Evolutionary conservation across 2,797 vertebrate genomes (phyloP), one percentile per base, ranked within the genome.

Genomic region (Notolepis coatsorum): DNA sequence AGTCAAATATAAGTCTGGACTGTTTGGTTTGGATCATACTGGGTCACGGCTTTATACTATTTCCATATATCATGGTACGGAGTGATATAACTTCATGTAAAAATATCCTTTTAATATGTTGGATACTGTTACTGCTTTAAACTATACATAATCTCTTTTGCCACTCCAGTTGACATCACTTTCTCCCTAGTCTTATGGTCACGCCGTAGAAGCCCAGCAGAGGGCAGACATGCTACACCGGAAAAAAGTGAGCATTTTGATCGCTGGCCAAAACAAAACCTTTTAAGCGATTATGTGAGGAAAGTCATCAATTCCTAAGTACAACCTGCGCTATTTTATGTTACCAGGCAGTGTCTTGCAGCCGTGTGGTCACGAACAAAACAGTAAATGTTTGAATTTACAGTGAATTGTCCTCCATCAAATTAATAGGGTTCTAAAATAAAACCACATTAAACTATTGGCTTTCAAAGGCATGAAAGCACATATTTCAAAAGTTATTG

Each of bases 151-250:
- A n/a, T n/a, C n/a, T n/a, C n/a, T n/a, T n/a, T n/a, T n/a, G n/a
- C n/a, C n/a, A n/a, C n/a, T n/a, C n/a, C n/a, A n/a, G n/a, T n/a
- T n/a, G n/a, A n/a, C 51, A 10, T 33, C 43, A 52, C 7, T 33
- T 73, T 21, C 18, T 52, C 5, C 33, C 17, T 8, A 17, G 23
- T 23, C 2, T 25, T 23, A n/a, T n/a, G n/a, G n/a, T n/a, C 42
- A 48, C 28, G 46, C 30, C 7, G 33, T 25, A n/a, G 41, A 31
- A 72, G 25, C 37, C 91, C 92, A 91, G 87, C 68, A 87, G 92
- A 87, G 83, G 92, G 91, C 85, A 88, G 80, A 72, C 81, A 77
- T 71, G 88, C 79, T 77, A 65, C 88, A 90, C 52, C 63, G 78
- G 33, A 76, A 17, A 52, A 15, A 65, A 5, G 17, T 62, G 18